Conservation (phyloP, 1,140 invertebrate species). For the Cephus cinctus region DNA sequence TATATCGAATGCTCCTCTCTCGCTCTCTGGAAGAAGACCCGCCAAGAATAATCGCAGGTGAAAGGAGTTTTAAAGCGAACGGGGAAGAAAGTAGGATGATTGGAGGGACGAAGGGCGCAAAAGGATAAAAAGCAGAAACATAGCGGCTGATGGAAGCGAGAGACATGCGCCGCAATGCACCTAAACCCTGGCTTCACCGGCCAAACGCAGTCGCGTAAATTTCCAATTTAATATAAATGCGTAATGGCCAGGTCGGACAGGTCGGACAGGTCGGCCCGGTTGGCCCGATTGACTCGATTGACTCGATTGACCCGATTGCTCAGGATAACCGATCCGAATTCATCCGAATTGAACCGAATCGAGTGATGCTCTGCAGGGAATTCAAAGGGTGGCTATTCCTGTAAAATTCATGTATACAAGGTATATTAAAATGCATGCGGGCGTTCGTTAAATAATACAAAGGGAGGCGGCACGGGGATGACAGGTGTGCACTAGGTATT, state of each 20-base stretch:
- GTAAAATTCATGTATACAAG: constrained; percentile 29
- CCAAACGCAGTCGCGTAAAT: constrained; percentile 29
- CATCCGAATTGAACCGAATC: neutral
- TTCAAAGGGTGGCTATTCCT: constrained; percentile 13
- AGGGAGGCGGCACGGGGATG: constrained; percentile 15
- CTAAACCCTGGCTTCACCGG: no score
- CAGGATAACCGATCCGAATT: no score
- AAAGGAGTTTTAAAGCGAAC: no score
- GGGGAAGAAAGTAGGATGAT: no score
- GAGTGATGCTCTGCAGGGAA: neutral
- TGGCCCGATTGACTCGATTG: neutral
- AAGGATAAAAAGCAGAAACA: no score
- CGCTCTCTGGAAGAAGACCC: no score
- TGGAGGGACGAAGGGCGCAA: no score
- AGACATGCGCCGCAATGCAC: no score
- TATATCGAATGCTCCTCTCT: no score
- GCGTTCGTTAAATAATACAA: constrained; percentile 24
- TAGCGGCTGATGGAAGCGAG: no score
- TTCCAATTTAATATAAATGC: constrained; percentile 29
- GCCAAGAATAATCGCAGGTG: no score
- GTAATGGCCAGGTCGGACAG: constrained; percentile 21
- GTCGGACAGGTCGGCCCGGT: neutral
- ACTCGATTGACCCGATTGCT: neutral
- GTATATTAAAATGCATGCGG: constrained; percentile 32
- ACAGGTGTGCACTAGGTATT: no score